phyloP scores from a whole-genome alignment of 2,113 vertebrate species.

The Emydura subglobosa region DNA sequence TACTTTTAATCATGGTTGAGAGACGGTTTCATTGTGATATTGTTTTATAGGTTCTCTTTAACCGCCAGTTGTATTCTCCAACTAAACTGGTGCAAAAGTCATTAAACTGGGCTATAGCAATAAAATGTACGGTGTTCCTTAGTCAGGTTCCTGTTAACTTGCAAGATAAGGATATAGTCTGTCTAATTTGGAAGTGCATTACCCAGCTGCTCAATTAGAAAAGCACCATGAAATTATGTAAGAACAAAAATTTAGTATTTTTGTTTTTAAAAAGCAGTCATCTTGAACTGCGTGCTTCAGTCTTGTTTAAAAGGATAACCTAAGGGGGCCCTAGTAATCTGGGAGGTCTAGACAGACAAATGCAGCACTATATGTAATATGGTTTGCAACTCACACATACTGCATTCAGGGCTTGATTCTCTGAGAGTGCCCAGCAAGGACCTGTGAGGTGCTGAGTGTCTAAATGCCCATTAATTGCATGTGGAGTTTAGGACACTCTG shows the following conservation, averaged over 20 bases:
- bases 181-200: accelerated
- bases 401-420: accelerated
- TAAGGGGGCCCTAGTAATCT: neutral
- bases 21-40: neutral
- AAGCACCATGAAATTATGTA: neutral
- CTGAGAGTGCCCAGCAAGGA: accelerated
- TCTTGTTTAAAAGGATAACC: neutral
- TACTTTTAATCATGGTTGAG: neutral
- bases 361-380: accelerated
- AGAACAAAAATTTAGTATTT: neutral
- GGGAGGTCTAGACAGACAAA: accelerated
- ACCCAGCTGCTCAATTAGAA: neutral
- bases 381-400: neutral
- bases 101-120: neutral
- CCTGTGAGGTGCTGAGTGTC: accelerated
- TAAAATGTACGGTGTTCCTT: neutral
- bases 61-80: neutral
- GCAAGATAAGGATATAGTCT: neutral
- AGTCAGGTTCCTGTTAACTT: neutral
- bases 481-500: neutral
- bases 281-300: neutral
- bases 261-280: neutral
- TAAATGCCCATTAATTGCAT: neutral
- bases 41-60: neutral
- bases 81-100: neutral